Evolutionary conservation across 2,888 invertebrate genomes (phyloP), one percentile per base, ranked within the genome.

Genomic region (Branchellion lobata): DNA sequence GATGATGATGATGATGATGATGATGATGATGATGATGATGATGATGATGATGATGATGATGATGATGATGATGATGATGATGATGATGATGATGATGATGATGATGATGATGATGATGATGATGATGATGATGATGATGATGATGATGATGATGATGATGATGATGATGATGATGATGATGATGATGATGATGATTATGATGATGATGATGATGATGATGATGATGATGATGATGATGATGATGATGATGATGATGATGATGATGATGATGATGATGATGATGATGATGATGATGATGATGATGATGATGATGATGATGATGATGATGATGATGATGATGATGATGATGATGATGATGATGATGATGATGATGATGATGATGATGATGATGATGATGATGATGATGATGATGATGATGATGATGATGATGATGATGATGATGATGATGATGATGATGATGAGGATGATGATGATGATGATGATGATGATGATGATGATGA

Each of bases 301-400:
- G 18, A 14, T 51, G 51, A 51, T 14, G 11, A 51, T 14, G 51
- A 51, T 51, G 51, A n/a, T 40, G 74, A 74, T 74, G 74, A 74
- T 74, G 74, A 74, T 74, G 74, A 74, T 74, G 74, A 74, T 74
- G 74, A 74, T 74, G 74, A 74, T 74, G 74, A 74, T 74, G 74
- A 74, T 74, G 74, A 74, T 74, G 74, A 74, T 74, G 74, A 40
- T 74, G 74, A 74, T 74, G 74, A 74, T 74, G 74, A 74, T 74
- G 74, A 74, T 74, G 74, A 74, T 74, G 74, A 74, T 36, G n/a
- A 8, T 75, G 75, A 69, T 69, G 69, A 69, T 40, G 36, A 74
- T 74, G 36, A 74, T 74, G 36, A 74, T 74, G 74, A 74, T 0
- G 74, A 74, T 74, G 74, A 74, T 74, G 36, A 74, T 36, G 51